Percentiles rank a stretch among this genome's conserved stretches.
phyloP scores from a whole-genome alignment of 2,888 invertebrate genomes.

The Apamea epomidion region DNA sequence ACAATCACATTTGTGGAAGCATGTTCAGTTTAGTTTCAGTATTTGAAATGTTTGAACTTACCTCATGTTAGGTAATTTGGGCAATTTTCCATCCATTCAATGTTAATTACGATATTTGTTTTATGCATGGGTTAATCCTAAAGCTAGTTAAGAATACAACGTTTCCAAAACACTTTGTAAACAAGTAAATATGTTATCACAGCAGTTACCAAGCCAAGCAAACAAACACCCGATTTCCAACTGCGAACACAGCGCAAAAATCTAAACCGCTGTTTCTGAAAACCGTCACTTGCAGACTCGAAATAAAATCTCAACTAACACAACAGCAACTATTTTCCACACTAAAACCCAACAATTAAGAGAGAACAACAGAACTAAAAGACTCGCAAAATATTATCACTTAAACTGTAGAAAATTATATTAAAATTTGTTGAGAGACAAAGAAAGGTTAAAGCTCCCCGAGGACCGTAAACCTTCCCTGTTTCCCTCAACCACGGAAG shows the following conservation, averaged over 20 bases:
- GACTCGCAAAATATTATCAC: conserved; percentile 60
- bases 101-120: not conserved
- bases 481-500: conserved; percentile 62
- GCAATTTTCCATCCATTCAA: not conserved
- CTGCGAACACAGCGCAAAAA: conserved; percentile 27
- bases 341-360: conserved; percentile 48
- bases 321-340: conserved; percentile 35
- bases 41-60: conserved; percentile 20
- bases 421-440: conserved; percentile 65
- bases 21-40: conserved; percentile 9
- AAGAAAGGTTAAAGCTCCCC: conserved; percentile 57
- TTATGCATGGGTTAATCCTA: not conserved
- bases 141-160: not conserved
- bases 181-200: conserved; percentile 9
- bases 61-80: not conserved
- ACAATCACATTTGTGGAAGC: conserved; percentile 18
- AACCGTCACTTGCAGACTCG: conserved; percentile 42
- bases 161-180: not conserved
- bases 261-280: conserved; percentile 9
- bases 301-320: conserved; percentile 49
- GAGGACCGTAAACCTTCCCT: conserved; percentile 55
- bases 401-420: conserved; percentile 64
- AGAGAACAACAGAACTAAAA: conserved; percentile 42
- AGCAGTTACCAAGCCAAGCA: conserved; percentile 13
- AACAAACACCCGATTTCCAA: not conserved